A percentile compares a stretch with the other conserved stretches of the same genome.
These are phyloP conservation scores for Drosophila cognata DNA, from an alignment of 2,888 invertebrate species.

Conservation along the genomic window DNA sequence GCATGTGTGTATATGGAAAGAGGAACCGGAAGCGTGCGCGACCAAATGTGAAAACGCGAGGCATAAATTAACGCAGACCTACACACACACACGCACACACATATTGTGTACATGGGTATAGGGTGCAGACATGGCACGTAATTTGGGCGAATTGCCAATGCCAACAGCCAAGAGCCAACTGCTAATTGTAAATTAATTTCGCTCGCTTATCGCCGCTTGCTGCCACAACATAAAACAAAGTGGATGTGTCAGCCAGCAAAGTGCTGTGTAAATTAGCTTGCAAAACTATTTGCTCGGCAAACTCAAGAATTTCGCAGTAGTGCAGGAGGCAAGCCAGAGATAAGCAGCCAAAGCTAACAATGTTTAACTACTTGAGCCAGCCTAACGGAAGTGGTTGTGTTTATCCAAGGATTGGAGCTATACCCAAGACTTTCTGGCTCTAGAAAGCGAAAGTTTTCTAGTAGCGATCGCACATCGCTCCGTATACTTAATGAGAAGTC, in stretches of 20 bases:
- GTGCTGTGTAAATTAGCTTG: conserved; percentile 79
- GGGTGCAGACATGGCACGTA: conserved; percentile 46
- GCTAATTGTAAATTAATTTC: conserved; percentile 79
- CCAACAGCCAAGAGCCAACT: conserved; percentile 41
- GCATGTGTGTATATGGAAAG: conserved; percentile 25
- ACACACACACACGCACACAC: conserved; percentile 9
- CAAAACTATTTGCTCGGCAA: conserved; percentile 62
- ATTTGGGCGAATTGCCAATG: conserved; percentile 67
- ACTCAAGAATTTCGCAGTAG: conserved; percentile 71
- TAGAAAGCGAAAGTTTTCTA: conserved; percentile 46
- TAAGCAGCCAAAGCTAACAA: conserved; percentile 38
- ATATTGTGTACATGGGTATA: background rate
- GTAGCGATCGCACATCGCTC: conserved; percentile 16
- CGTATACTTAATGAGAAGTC: conserved; percentile 59
- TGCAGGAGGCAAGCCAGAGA: conserved; percentile 24
- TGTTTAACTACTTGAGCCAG: conserved; percentile 55
- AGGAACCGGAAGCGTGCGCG: conserved; percentile 75
- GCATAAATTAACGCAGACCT: conserved; percentile 67
- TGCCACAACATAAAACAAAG: conserved; percentile 46
- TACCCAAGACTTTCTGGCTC: conserved; percentile 1
- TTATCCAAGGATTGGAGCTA: conserved; percentile 45
- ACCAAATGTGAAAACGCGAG: conserved; percentile 78
- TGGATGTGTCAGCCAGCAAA: conserved; percentile 72
- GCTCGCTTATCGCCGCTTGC: conserved; percentile 66
- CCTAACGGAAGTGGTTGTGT: conserved; percentile 61